Evolutionary conservation across 2,888 invertebrate species (phyloP), one percentile per base, ranked within the genome.

Genomic region (Apomyelois bistriatella): DNA sequence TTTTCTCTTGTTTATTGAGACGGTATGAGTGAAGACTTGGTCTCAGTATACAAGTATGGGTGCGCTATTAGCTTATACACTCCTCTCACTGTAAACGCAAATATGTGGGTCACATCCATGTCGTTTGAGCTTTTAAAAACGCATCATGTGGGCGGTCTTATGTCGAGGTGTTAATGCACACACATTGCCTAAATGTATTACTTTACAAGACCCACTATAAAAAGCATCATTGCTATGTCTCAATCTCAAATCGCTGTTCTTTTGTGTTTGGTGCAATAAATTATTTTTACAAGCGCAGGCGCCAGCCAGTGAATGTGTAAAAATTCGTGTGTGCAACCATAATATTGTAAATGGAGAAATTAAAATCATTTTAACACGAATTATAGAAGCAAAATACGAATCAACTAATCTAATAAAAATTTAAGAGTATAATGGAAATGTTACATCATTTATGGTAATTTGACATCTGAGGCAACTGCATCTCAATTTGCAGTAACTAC

Each of bases 181-280:
- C 76, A 79, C 79, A 83, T 88, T 85, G 85, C 86, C 80, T 87
- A 87, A 88, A 87, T 85, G 87, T 88, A 83, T 84, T 82, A 70
- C 85, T 84, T 84, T 86, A 81, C 79, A 76, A 79, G 80, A 76
- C 77, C 71, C 22, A 76, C 76, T 80, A 81, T 87, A 82, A 82
- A 83, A 73, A 74, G 79, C 63, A 74, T 73, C 69, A 69, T 75
- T 74, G 67, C 63, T 60, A 68, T 65, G 63, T 73, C 76, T 82
- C 83, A 76, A 76, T 72, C 77, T 82, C 79, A 83, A 82, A 87
- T 85, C 81, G 79, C 72, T 78, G 70, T 74, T 77, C 73, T 70
- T 76, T 81, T 83, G 77, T 79, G 62, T 50, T 30, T 15, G 46
- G 32, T 32, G 46, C 46, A 46, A 35, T 46, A 46, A 46, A 46